A percentile compares a stretch with the other conserved stretches of the same genome.
These are phyloP conservation scores for Amphiprion ocellaris DNA, from an alignment of 2,113 vertebrate species.

Conservation along the genomic window DNA sequence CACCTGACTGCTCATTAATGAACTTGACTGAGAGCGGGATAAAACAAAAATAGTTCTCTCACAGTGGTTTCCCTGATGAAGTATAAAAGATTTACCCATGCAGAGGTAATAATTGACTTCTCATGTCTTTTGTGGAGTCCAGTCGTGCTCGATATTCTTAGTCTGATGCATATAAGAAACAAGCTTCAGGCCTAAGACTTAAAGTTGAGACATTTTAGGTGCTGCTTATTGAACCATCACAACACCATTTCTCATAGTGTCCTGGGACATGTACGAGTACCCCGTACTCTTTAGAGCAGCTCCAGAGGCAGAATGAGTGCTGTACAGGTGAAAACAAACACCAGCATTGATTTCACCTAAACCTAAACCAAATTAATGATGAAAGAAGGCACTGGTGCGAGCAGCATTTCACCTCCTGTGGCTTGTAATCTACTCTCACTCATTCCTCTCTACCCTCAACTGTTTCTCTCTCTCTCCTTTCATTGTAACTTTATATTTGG, in stretches of 20 bases:
- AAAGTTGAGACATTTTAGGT: not conserved
- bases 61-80: not conserved
- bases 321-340: constrained; percentile 28
- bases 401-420: constrained; percentile 26
- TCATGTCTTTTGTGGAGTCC: not conserved
- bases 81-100: not conserved
- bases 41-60: not conserved
- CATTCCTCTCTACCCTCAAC: constrained; percentile 17
- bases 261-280: not conserved
- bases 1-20: too few relatives aligned
- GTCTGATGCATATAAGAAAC: not conserved
- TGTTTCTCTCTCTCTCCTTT: constrained; percentile 2
- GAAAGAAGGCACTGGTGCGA: constrained; percentile 42
- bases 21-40: too few relatives aligned
- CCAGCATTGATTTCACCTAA: constrained; percentile 36
- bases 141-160: not conserved
- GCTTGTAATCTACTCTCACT: constrained; percentile 51
- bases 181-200: not conserved
- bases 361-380: constrained; percentile 38
- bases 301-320: not conserved
- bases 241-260: not conserved
- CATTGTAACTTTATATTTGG: constrained; percentile 1
- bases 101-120: not conserved
- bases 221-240: not conserved
- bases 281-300: not conserved